Percentiles rank a stretch among this genome's conserved stretches.
These are phyloP conservation scores for Genyomyrus donnyi DNA, from an alignment of 2,113 vertebrate species.

Conservation along the genomic window DNA sequence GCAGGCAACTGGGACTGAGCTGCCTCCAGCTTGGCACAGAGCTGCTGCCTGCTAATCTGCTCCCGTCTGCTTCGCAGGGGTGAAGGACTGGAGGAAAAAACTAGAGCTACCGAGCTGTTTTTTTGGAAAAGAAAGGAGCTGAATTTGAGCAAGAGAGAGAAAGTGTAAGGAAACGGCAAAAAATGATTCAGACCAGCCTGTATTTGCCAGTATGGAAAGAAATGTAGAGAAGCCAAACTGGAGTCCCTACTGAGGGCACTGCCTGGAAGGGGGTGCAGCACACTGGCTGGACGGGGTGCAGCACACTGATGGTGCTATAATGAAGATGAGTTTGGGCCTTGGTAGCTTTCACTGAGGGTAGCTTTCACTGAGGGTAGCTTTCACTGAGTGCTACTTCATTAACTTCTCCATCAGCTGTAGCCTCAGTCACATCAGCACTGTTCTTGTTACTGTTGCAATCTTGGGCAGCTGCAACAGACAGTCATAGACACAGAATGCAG, in stretches of 20 bases:
- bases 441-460: not conserved
- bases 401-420: not conserved
- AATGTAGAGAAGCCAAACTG: conserved; percentile 37
- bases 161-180: conserved; percentile 25
- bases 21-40: not conserved
- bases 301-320: not conserved
- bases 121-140: conserved; percentile 16
- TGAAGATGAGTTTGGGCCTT: not conserved
- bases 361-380: not conserved
- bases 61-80: not conserved
- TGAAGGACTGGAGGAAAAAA: not conserved
- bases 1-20: not conserved
- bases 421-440: not conserved
- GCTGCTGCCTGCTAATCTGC: not conserved
- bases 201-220: conserved; percentile 50
- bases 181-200: conserved; percentile 52
- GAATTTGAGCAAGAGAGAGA: conserved; percentile 14
- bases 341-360: not conserved
- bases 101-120: conserved; percentile 25
- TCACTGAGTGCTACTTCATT: not conserved
- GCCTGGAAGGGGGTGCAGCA: conserved; percentile 3
- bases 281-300: conserved; percentile 8
- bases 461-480: not conserved
- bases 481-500: not conserved
- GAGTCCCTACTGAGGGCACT: conserved; percentile 29